Base-by-base conservation (phyloP, 1,140 invertebrate species). In the Drosophila serrata region DNA sequence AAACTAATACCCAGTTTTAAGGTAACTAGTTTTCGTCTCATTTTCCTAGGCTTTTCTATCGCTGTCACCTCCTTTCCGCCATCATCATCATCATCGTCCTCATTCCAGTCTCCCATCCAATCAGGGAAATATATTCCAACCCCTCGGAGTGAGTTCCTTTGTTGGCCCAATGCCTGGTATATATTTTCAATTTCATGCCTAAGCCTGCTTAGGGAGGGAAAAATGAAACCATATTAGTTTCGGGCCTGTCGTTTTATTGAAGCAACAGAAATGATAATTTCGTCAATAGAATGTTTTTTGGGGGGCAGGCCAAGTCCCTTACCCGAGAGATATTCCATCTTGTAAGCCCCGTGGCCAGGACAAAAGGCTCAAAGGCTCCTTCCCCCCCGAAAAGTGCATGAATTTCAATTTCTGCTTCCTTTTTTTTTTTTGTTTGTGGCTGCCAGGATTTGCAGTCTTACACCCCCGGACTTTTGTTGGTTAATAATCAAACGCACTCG, bases 221-320 rank as follows among this genome's bases (percentile, higher is more conserved):
- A 68, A 74, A 39, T 48, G 51, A 56, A 61, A 58, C 67, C 61
- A 77, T 84, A 88, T 88, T 86, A 90, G 84, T 84, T 88, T 90
- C 76, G 64, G 84, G 67, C 77, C 82, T 87, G 84, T 84, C 85
- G 87, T 90, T 88, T 90, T 74, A 90, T 90, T 90, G 85, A 90
- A 81, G 85, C 76, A 90, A 90, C 85, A 84, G 64, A 88, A 88
- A 88, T 88, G 80, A 88, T 90, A 88, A 88, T 90, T 88, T 81
- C 58, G 68, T 90, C 84, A 81, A 90, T 78, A 90, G 68, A 77
- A 87, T 56, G 67, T 6, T 29, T 33, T 27, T 46, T 31, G n/a
- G 19, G 35, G 62, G 65, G 37, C 24, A 45, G 7, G 33, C 61
- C 37, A 6, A 24, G 29, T 15, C 61, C 51, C 39, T 39, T 45